Evolutionary conservation across 2,888 invertebrate species (phyloP).

Genomic region (Gryllus longicercus): DNA sequence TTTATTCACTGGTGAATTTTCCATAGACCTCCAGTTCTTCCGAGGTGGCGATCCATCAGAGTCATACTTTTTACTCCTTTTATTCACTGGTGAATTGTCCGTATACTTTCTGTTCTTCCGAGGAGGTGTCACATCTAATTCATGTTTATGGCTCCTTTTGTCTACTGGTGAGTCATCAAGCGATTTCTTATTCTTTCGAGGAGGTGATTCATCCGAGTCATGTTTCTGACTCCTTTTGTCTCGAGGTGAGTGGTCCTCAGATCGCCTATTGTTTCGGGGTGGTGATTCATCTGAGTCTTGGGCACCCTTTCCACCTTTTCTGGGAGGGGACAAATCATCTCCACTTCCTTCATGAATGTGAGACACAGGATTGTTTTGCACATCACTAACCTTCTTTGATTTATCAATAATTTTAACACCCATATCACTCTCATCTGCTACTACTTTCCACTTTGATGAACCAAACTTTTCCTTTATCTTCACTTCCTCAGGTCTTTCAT

Average conservation of each 20-base stretch:
- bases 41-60: conserved; percentile 43
- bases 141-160: background rate
- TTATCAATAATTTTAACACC: conserved; percentile 34
- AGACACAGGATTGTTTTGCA: background rate
- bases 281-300: conserved; percentile 44
- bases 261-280: conserved; percentile 34
- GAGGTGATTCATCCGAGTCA: conserved; percentile 29
- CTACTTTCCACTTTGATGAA: conserved; percentile 35
- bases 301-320: conserved; percentile 27
- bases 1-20: conserved; percentile 29
- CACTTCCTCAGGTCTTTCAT: conserved; percentile 71
- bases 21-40: conserved; percentile 25
- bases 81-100: background rate
- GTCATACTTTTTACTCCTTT: conserved; percentile 36
- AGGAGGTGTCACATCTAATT: conserved; percentile 19
- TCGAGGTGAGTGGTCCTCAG: conserved; percentile 26
- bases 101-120: background rate
- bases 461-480: conserved; percentile 40
- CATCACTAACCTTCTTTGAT: background rate
- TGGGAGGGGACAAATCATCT: conserved; percentile 41
- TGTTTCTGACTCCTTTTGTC: conserved; percentile 23
- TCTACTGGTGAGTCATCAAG: conserved; percentile 31
- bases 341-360: conserved; percentile 37
- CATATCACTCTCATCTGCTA: conserved; percentile 36
- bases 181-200: background rate